phyloP scores from a whole-genome alignment of 2,888 invertebrate species.

The Acleris laterana region DNA sequence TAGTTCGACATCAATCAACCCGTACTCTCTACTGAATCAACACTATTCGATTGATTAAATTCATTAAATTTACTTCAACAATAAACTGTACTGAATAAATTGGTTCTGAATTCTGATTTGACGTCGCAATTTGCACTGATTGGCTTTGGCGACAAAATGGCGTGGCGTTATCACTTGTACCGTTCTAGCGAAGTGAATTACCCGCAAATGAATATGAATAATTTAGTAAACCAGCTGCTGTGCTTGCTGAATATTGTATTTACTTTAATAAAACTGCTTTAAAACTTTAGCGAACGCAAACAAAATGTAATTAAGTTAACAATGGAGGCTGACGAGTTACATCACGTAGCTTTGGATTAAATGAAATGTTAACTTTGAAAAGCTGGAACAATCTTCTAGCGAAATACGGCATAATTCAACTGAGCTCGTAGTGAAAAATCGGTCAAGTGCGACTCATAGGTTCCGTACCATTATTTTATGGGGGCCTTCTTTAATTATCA shows the following conservation, averaged over 20 bases:
- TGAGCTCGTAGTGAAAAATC: neutral
- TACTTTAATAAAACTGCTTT: conserved; percentile 10
- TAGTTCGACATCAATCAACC: conserved; percentile 1
- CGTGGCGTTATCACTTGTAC: conserved; percentile 22
- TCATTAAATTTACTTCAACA: conserved; percentile 14
- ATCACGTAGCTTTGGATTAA: neutral
- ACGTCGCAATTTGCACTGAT: conserved; percentile 46
- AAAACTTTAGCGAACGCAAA: conserved; percentile 13
- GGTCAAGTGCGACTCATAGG: no score
- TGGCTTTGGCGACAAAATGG: conserved; percentile 48
- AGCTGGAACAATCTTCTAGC: neutral
- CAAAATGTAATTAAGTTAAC: conserved; percentile 19
- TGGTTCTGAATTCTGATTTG: conserved; percentile 47
- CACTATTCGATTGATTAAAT: conserved; percentile 8
- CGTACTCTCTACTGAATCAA: conserved; percentile 5
- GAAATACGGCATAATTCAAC: neutral
- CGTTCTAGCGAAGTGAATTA: conserved; percentile 21
- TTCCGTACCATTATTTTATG: no score
- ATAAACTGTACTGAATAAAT: conserved; percentile 31
- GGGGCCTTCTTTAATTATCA: no score
- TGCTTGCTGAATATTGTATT: neutral
- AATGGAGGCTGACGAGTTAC: conserved; percentile 12
- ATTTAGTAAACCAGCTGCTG: conserved; percentile 9
- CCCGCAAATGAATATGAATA: conserved; percentile 28
- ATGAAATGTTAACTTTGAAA: conserved; percentile 16